A percentile compares a stretch with the other conserved stretches of the same genome.
Conservation (phyloP, 1,140 invertebrate genomes). For the Neodiprion pinetum region DNA sequence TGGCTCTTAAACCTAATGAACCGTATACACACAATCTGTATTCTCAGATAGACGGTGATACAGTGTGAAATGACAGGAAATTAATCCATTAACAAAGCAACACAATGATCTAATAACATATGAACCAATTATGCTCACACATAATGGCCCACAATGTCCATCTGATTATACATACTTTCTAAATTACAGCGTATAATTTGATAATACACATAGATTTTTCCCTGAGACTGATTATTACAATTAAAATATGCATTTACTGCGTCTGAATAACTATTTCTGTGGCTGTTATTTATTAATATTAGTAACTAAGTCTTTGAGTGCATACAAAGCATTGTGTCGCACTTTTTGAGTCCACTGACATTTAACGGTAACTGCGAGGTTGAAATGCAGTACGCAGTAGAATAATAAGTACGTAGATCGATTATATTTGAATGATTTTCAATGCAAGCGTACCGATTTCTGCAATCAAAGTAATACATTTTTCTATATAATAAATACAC, state of each 20-base stretch:
- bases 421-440: not conserved
- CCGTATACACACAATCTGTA: slow-evolving; percentile 9
- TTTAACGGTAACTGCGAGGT: not conserved
- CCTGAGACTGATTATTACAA: slow-evolving; percentile 60
- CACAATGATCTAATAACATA: slow-evolving; percentile 19
- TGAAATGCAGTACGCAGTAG: not conserved
- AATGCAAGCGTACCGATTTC: not conserved
- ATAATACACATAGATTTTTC: slow-evolving; percentile 54
- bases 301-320: not conserved
- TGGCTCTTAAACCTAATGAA: slow-evolving; percentile 34
- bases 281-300: slow-evolving; percentile 19
- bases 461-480: not conserved
- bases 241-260: slow-evolving; percentile 40
- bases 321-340: not conserved
- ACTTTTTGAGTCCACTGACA: not conserved
- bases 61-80: slow-evolving; percentile 23
- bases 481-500: not conserved
- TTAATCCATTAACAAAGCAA: slow-evolving; percentile 19
- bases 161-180: slow-evolving; percentile 2
- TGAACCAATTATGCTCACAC: not conserved
- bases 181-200: slow-evolving; percentile 40
- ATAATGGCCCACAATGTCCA: not conserved
- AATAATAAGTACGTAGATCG: slow-evolving; percentile 9
- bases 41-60: slow-evolving; percentile 13
- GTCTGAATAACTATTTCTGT: slow-evolving; percentile 24